Evolutionary conservation across 2,113 vertebrate species (phyloP), one percentile per base, ranked within the genome.

Genomic region (Micronisus gabar): DNA sequence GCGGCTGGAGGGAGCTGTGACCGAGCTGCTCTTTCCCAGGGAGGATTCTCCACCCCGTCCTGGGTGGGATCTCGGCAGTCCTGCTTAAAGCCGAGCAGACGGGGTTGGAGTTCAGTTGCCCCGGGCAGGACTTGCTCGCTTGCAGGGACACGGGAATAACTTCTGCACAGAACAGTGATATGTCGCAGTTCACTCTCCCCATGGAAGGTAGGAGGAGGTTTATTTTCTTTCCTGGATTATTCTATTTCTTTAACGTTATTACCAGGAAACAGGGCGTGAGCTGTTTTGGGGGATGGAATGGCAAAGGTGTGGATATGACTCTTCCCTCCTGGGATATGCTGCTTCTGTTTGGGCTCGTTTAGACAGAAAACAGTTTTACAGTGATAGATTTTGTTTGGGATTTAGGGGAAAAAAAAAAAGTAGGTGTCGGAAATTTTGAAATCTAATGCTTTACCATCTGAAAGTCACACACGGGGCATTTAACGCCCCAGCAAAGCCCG

Each of bases 41-140:
- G 90, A 95, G 59, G 78, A 95, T 90, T 97, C 96, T 87, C 97
- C 97, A 97, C 97, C 97, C 97, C 93, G 10, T 90, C 93, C 95
- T 96, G 97, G 96, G 94, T 97, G 95, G 96, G 96, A 95, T 96
- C 95, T 89, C 21, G 4, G 43, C 78, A 3, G 48, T 65, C 78
- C 93, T 36, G 93, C 80, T 96, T 93, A 96, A 97, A 97, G 87
- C 91, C 3, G 7, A 93, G 87, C 94, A 81, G 81, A 53, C 25
- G 5, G 87, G 48, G 0, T 53, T 53, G 67, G 62, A 93, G 86
- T 75, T 86, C 55, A 20, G 74, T 6, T 19, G 80, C 13, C 91
- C 80, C 5, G 2, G 75, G 81, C 68, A 91, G 68, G 94, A 73
- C 40, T 53, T 11, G 41, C n/a, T 86, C 0, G 5, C 58, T 86